Evolutionary conservation across 2,797 vertebrate genomes (phyloP).

Genomic region (Danio tinwini): DNA sequence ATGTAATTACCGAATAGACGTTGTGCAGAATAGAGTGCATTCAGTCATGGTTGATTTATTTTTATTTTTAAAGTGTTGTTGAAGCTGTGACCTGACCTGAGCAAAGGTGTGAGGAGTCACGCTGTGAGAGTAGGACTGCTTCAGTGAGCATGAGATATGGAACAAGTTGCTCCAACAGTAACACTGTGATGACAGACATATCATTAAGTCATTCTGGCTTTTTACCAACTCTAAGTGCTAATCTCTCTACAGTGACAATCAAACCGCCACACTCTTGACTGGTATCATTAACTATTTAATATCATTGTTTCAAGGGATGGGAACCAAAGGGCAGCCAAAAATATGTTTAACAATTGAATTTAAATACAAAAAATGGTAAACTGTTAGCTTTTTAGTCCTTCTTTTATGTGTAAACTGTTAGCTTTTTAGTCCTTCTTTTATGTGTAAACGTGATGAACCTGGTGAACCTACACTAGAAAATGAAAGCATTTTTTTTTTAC

Average conservation of each 20-base stretch:
- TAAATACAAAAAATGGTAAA: no score
- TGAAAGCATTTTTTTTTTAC: background rate
- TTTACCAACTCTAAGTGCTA: background rate
- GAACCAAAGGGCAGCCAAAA: no score
- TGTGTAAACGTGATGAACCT: background rate
- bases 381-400: no score
- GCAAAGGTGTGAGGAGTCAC: constrained; percentile 12
- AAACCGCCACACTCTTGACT: background rate
- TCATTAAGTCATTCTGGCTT: constrained; percentile 3
- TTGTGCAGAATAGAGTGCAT: no score
- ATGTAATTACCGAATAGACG: no score
- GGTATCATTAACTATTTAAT: background rate
- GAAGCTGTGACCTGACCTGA: background rate
- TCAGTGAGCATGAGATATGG: constrained; percentile 40
- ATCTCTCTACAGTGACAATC: background rate
- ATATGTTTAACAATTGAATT: no score
- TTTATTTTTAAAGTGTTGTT: no score
- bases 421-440: background rate
- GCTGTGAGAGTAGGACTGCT: constrained; percentile 15
- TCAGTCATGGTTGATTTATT: no score
- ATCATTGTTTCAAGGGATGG: background rate
- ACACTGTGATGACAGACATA: constrained; percentile 36
- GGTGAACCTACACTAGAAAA: constrained; percentile 10
- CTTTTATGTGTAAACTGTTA: no score
- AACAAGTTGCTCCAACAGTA: constrained; percentile 4